phyloP scores from a whole-genome alignment of 2,888 invertebrate species.

The Stramonita haemastoma region DNA sequence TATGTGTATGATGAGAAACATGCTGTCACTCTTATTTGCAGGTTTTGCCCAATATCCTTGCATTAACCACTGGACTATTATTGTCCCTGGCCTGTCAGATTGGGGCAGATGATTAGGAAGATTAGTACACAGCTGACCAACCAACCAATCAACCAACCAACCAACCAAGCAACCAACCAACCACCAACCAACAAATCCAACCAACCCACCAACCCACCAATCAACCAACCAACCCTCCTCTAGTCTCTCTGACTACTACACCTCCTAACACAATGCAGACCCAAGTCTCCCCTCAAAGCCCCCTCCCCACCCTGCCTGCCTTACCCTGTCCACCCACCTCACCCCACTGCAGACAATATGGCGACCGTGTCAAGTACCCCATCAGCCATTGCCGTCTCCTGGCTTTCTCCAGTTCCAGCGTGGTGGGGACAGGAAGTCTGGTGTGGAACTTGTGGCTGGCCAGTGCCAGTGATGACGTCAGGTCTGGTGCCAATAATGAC shows the following conservation, averaged over 20 bases:
- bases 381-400: neutral
- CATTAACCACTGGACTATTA: too few species aligned
- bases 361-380: conserved; percentile 17
- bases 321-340: neutral
- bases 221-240: neutral
- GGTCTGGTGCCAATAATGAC: neutral
- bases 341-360: conserved; percentile 17
- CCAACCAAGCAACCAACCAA: too few species aligned
- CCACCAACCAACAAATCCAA: too few species aligned
- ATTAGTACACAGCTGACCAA: neutral
- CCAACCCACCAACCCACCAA: too few species aligned
- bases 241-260: too few species aligned
- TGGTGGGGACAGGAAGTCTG: neutral
- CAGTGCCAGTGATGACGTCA: neutral
- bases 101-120: conserved; percentile 14
- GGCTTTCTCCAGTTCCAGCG: neutral
- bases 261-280: too few species aligned
- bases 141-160: too few species aligned
- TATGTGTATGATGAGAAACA: too few species aligned
- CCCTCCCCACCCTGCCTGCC: neutral
- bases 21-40: too few species aligned
- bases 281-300: neutral
- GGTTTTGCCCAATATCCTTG: too few species aligned
- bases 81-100: conserved; percentile 5
- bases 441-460: neutral